Conservation (phyloP, 2,797 vertebrate genomes). For the Ibycter americanus region DNA sequence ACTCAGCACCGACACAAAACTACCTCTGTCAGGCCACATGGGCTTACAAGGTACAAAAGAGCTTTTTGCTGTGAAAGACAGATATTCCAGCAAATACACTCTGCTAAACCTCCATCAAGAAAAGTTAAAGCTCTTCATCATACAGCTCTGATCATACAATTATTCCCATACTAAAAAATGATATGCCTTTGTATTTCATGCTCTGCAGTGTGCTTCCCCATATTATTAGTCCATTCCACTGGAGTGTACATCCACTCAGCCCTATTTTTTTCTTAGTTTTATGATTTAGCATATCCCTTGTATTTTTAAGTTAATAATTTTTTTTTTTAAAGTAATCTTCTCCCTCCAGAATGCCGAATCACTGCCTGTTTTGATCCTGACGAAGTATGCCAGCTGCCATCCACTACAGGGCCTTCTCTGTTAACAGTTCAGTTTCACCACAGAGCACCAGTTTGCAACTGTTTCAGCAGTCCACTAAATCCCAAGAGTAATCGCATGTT, state of each 20-base stretch:
- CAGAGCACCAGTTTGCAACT: not conserved
- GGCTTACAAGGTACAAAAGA: constrained; percentile 52
- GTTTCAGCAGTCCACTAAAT: not conserved
- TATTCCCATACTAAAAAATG: not conserved
- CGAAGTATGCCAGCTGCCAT: not conserved
- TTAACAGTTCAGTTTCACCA: not conserved
- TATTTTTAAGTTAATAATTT: not conserved
- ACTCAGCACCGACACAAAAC: constrained; percentile 44
- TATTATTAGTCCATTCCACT: not conserved
- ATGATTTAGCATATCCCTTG: not conserved
- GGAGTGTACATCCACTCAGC: not conserved
- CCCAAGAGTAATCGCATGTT: not conserved
- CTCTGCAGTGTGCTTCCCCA: not conserved
- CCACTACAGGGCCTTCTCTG: not conserved
- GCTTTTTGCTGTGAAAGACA: constrained; percentile 28
- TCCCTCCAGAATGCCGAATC: not conserved
- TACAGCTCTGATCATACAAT: not conserved
- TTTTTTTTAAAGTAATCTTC: not conserved
- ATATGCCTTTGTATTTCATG: not conserved
- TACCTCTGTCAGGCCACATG: constrained; percentile 40
- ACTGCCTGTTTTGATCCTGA: not conserved
- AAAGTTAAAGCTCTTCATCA: constrained; percentile 10
- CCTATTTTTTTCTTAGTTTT: not conserved
- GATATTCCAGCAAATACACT: constrained; percentile 7
- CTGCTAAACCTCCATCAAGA: not conserved